Evolutionary conservation across 1,140 invertebrate genomes (phyloP).

Genomic region (Spodoptera frugiperda): DNA sequence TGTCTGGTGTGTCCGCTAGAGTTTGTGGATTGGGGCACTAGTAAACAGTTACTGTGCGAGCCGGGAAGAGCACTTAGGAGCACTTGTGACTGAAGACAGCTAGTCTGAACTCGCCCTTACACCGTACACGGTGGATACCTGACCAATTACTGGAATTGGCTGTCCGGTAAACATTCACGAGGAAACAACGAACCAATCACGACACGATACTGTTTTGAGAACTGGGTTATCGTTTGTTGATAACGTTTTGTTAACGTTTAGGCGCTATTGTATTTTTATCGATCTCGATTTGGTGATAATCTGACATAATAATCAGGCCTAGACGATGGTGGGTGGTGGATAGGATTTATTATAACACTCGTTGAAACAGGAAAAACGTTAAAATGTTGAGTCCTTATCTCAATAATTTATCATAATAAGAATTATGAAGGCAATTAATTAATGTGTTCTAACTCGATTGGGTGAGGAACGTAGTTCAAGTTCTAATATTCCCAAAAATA

Average conservation of each 20-base stretch:
- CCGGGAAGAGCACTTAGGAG: constrained; percentile 29
- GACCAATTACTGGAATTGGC: constrained; percentile 54
- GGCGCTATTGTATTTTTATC: neutral
- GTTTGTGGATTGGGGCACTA: neutral
- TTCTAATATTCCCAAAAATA: too few relatives aligned
- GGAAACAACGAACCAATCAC: constrained; percentile 28
- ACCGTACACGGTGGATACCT: constrained; percentile 47
- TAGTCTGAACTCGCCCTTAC: constrained; percentile 26
- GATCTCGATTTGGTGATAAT: neutral
- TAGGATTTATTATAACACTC: neutral
- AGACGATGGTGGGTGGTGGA: constrained; percentile 2
- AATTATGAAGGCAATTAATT: too few relatives aligned
- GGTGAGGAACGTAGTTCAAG: too few relatives aligned
- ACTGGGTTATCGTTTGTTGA: constrained; percentile 16
- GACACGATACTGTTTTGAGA: constrained; percentile 1
- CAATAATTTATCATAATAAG: too few relatives aligned
- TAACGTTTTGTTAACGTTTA: neutral
- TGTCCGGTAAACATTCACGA: constrained; percentile 1
- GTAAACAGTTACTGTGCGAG: constrained; percentile 30
- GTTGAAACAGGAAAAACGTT: neutral
- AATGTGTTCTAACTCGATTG: too few relatives aligned
- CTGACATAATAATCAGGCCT: neutral
- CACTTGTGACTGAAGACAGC: constrained; percentile 43
- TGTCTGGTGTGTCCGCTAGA: neutral
- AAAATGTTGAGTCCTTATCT: neutral